Conservation (phyloP, 2,888 invertebrate species). For the Cynaeus angustus region DNA sequence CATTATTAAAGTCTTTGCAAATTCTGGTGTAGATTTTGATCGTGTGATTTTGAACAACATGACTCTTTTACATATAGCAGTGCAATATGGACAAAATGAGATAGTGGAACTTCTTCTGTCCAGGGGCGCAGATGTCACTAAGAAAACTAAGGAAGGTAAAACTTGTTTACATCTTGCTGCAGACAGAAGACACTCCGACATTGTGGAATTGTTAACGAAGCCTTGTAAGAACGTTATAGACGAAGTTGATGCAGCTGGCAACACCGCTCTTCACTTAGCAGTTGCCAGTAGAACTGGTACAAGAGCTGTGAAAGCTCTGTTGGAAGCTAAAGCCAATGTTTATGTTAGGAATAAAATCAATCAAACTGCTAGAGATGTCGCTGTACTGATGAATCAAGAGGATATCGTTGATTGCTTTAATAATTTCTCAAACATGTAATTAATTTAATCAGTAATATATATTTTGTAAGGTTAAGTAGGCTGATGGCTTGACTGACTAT, state of each 20-base stretch:
- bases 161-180: background rate
- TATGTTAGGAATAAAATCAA: background rate
- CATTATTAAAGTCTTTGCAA: no score
- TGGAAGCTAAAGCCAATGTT: background rate
- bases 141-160: background rate
- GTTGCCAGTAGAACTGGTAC: background rate
- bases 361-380: background rate
- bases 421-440: no score
- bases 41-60: background rate
- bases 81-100: background rate
- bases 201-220: background rate
- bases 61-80: constrained; percentile 13
- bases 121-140: background rate
- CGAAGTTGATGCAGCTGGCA: background rate
- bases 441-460: no score
- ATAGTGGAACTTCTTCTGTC: background rate
- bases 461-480: no score
- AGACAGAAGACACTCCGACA: background rate
- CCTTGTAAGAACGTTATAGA: background rate
- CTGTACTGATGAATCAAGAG: background rate
- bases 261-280: constrained; percentile 4
- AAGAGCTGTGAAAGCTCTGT: background rate
- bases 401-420: background rate
- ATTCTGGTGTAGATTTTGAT: no score
- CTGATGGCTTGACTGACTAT: no score